Conservation (phyloP, 2,113 vertebrate species). For the Protobothrops mucrosquamatus region DNA sequence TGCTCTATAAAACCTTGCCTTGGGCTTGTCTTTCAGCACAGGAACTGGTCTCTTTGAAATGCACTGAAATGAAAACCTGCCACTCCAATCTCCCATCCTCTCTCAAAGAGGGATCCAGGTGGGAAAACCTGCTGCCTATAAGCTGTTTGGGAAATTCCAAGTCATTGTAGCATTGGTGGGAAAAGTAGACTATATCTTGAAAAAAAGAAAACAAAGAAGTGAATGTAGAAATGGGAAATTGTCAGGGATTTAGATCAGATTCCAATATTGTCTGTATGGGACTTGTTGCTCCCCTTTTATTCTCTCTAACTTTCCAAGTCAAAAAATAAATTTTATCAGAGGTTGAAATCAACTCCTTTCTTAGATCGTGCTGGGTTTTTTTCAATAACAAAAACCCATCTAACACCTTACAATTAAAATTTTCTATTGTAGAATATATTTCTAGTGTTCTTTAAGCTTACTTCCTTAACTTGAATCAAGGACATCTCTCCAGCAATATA, state of each 20-base stretch:
- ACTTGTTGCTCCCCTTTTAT: not conserved
- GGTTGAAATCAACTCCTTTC: not conserved
- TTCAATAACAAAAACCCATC: not conserved
- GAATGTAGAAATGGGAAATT: not conserved
- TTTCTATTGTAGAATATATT: not conserved
- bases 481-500: not conserved
- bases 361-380: not conserved
- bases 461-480: not conserved
- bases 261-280: not conserved
- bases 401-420: not conserved
- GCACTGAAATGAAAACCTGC: slow-evolving; percentile 72
- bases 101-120: slow-evolving; percentile 68
- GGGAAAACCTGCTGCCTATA: slow-evolving; percentile 64
- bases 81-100: slow-evolving; percentile 51
- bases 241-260: not conserved
- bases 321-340: not conserved
- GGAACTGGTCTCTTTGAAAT: slow-evolving; percentile 76
- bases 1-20: slow-evolving; percentile 73
- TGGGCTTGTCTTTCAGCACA: slow-evolving; percentile 80
- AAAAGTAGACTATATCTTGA: slow-evolving; percentile 61
- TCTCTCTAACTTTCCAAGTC: not conserved
- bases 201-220: slow-evolving; percentile 31
- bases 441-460: not conserved
- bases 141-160: slow-evolving; percentile 73
- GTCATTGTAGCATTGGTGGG: slow-evolving; percentile 53